Base-by-base conservation (phyloP, 2,797 vertebrate species). In the Pseudopleuronectes americanus region DNA sequence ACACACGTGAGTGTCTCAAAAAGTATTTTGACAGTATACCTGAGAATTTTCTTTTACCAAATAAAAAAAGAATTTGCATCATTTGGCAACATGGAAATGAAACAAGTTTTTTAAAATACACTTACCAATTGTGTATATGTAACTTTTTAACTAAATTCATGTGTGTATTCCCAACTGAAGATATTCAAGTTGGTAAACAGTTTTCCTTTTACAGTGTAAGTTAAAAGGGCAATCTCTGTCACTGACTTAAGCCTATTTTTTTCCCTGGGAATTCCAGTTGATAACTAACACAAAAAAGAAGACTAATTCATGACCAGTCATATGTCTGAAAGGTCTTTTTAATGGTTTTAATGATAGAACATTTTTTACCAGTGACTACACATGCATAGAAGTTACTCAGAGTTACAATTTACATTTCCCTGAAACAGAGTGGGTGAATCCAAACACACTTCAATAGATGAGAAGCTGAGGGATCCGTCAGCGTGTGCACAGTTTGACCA, bases 201-300 rank as follows among this genome's bases (percentile, higher is more conserved):
- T 33, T 33, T 33, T 33, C 31, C 3, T 33, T 33, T 33, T 33
- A 8, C 31, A 33, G 8, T 33, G 8, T 33, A 33, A 8, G 8
- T 33, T 33, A 33, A 9, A 33, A 33, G 31, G 31, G 12, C 4
- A 54, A 76, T 48, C 65, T 33, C 31, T 57, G 19, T 31, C 43
- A 13, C 67, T 17, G 38, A 67, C 47, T 21, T 33, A 17, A 38
- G 17, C 58, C 47, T 48, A 55, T 82, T 72, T 68, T 6, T 77
- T 48, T 73, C 47, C 55, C 58, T 72, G 21, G 28, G 43, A 59
- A 67, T 67, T 81, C 48, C 8, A 59, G 31, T 57, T 31, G 9
- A 26, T 47, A 54, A 57, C 56, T 55, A 26, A 67, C 45, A 52
- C 22, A 71, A 60, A 66, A 22, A 54, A 22, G 38, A 57, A 49